These are phyloP conservation scores for Laupala kohalensis DNA, from an alignment of 1,140 invertebrate genomes.

Conservation along the genomic window DNA sequence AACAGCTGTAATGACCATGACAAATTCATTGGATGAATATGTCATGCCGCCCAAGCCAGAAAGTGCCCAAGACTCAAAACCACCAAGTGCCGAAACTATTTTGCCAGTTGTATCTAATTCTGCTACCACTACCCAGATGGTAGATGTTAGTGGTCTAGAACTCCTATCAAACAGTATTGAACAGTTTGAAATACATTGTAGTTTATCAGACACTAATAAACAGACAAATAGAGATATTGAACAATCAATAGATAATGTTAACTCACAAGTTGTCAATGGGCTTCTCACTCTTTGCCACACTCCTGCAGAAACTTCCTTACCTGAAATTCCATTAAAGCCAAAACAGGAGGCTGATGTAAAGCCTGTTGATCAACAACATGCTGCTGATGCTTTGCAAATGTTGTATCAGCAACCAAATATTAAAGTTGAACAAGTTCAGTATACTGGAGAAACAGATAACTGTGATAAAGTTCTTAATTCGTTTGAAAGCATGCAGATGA, in stretches of 20 bases:
- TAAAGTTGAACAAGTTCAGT: neutral
- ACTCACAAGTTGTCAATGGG: neutral
- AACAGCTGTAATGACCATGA: neutral
- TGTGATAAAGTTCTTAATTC: conserved; percentile 4
- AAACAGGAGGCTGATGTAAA: conserved; percentile 1
- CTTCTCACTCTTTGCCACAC: neutral
- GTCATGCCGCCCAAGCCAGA: neutral
- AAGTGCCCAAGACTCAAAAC: conserved; percentile 4
- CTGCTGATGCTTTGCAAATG: conserved; percentile 10
- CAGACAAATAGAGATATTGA: neutral
- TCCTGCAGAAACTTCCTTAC: neutral
- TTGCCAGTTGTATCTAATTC: neutral
- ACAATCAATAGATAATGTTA: neutral
- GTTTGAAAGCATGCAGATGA: neutral
- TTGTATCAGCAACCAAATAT: conserved; percentile 3
- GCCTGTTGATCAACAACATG: conserved; percentile 9
- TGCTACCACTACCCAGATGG: conserved; percentile 16
- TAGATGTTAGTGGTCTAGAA: conserved; percentile 66
- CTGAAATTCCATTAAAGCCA: neutral
- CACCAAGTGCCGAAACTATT: conserved; percentile 4
- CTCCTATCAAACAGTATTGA: conserved; percentile 68
- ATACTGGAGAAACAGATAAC: neutral
- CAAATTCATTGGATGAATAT: neutral
- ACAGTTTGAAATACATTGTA: conserved; percentile 39
- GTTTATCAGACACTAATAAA: neutral